These are phyloP conservation scores for Hippocampus barbouri DNA, from an alignment of 2,113 vertebrate genomes.

Conservation along the genomic window DNA sequence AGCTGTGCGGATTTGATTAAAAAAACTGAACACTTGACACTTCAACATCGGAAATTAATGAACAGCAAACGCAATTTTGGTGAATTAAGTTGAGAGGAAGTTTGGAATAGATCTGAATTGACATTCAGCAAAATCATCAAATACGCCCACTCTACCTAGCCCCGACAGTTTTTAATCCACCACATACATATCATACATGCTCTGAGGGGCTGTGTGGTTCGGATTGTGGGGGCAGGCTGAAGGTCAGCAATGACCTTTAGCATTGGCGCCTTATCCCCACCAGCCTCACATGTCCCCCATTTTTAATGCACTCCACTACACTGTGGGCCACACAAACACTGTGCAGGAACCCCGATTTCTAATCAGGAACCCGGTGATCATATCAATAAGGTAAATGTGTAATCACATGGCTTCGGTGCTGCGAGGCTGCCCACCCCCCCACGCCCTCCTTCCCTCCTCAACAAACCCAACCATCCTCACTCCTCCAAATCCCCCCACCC, in stretches of 20 bases:
- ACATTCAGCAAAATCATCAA: neutral
- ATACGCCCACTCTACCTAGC: too few species aligned
- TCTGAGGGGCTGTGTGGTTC: neutral
- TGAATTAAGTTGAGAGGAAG: neutral
- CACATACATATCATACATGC: neutral
- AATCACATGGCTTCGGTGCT: neutral
- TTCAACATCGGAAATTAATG: neutral
- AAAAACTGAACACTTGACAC: neutral
- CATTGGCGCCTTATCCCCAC: too few species aligned
- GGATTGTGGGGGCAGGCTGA: neutral
- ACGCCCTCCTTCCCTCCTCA: too few species aligned
- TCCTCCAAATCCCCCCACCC: too few species aligned
- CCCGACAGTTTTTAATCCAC: neutral
- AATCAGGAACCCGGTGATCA: neutral
- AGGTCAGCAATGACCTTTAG: neutral
- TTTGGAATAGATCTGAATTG: neutral
- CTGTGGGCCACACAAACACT: neutral
- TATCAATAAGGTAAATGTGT: neutral
- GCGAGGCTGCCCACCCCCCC: too few species aligned
- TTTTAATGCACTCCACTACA: neutral
- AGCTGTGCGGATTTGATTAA: neutral
- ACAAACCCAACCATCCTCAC: too few species aligned
- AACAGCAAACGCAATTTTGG: neutral
- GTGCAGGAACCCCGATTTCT: neutral
- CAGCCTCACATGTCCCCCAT: neutral